phyloP scores from a whole-genome alignment of 2,797 vertebrate genomes.

The Capromys pilorides region DNA sequence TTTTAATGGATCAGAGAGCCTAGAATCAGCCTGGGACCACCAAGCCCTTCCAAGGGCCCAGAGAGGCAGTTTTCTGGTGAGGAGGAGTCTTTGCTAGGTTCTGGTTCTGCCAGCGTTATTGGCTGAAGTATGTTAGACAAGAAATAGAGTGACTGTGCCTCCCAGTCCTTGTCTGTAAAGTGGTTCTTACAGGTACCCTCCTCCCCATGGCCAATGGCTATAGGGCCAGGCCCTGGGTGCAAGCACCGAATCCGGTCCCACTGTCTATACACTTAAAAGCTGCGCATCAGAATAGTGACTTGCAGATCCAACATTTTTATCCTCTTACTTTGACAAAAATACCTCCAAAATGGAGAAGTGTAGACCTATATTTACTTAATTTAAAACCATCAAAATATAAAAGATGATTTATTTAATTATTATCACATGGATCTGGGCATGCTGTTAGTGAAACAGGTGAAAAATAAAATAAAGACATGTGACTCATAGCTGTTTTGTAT shows the following conservation, averaged over 20 bases:
- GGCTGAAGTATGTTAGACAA: neutral
- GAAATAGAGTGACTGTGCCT: neutral
- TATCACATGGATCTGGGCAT: neutral
- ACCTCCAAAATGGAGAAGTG: slow-evolving; percentile 23
- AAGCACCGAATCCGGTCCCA: neutral
- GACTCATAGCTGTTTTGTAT: slow-evolving; percentile 38
- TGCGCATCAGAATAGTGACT: neutral
- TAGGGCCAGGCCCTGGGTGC: fast-evolving
- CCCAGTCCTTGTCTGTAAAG: neutral
- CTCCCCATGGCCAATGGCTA: neutral
- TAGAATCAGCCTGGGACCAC: neutral
- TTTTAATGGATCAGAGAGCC: neutral
- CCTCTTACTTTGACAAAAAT: slow-evolving; percentile 1
- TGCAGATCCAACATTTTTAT: neutral
- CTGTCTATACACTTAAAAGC: neutral
- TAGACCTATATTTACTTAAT: neutral
- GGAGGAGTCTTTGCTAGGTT: neutral
- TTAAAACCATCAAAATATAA: slow-evolving; percentile 34
- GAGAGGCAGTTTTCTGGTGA: neutral
- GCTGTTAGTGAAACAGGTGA: neutral
- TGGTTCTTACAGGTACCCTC: neutral
- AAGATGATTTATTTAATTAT: slow-evolving; percentile 10
- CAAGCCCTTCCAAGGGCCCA: neutral
- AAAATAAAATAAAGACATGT: neutral
- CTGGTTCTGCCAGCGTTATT: neutral